Base-by-base conservation (phyloP, 2,113 vertebrate species). In the Ammodytes dubius region DNA sequence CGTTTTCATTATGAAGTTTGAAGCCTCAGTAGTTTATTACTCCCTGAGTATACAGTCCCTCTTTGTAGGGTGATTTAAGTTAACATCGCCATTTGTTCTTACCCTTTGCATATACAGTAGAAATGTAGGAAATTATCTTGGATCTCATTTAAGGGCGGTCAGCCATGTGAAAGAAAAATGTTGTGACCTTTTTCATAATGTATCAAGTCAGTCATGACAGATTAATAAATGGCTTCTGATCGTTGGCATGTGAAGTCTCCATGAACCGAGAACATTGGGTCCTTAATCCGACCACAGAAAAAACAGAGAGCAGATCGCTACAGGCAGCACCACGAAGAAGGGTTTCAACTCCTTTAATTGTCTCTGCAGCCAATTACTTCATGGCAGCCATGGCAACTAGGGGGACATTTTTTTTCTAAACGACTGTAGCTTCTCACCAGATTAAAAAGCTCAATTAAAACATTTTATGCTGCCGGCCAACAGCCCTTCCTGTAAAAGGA, bases 371-470 rank as follows among this genome's bases (percentile, higher is more conserved):
- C 74, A 87, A 84, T 91, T 90, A 86, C 57, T 52, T 11, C 70
- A 74, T 12, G 35, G 70, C 65, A 57, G 66, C 81, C 81, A 88
- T 64, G 52, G 73, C 52, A 81, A 79, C 79, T 4, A 42, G 66
- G 47, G 45, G 43, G 19, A 57, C 58, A 50, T 79, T 81, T 60
- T 78, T 83, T 81, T 27, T 27, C 27, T 47, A 77, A 76, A 46
- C 45, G n/a, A 37, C 61, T 57, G 50, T 60, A 61, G 83, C 37
- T 67, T 71, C 0, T 5, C 19, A 68, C 53, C 49, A 19, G 53
- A 89, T 83, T 86, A 81, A 85, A 85, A 86, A 59, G 43, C 74
- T 83, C 68, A 84, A 84, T 77, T 92, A 3, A 84, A 79, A 42
- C 13, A 64, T 85, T 87, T 89, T 58, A 86, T 46, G 12, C 65